These are phyloP conservation scores for Galeopterus variegatus DNA, from an alignment of 2,113 vertebrate species.

Conservation along the genomic window DNA sequence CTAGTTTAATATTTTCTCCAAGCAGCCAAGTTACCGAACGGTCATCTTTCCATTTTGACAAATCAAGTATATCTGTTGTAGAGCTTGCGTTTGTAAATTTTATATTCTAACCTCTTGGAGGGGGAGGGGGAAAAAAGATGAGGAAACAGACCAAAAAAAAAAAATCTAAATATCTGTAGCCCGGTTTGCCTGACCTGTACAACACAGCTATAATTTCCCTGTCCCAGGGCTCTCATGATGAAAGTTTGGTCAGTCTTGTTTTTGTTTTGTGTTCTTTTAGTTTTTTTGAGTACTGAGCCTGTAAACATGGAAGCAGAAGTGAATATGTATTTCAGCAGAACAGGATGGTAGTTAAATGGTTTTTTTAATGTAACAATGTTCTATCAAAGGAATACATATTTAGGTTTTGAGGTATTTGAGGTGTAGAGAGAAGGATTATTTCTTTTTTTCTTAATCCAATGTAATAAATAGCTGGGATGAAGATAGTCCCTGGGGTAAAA, in stretches of 20 bases:
- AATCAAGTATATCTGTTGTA: not conserved
- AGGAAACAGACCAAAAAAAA: conserved; percentile 75
- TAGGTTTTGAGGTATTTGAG: not conserved
- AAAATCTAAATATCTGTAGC: conserved; percentile 85
- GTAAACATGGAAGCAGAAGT: not conserved
- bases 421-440: not conserved
- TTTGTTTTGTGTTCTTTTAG: not conserved
- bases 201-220: conserved; percentile 84
- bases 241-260: conserved; percentile 16
- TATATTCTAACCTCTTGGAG: not conserved
- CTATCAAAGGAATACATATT: not conserved
- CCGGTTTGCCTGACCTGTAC: conserved; percentile 74
- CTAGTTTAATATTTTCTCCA: conserved; percentile 83
- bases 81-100: conserved; percentile 52
- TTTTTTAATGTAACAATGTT: not conserved
- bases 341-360: not conserved
- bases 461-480: not conserved
- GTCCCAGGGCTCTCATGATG: not conserved
- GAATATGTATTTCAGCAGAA: not conserved
- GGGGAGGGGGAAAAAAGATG: not conserved
- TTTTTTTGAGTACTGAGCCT: not conserved
- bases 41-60: conserved; percentile 81
- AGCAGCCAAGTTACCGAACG: conserved; percentile 71
- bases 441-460: not conserved
- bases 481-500: conserved; percentile 9